Evolutionary conservation across 2,113 vertebrate genomes (phyloP), one percentile per base, ranked within the genome.

Genomic region (Trichomycterus rosablanca): DNA sequence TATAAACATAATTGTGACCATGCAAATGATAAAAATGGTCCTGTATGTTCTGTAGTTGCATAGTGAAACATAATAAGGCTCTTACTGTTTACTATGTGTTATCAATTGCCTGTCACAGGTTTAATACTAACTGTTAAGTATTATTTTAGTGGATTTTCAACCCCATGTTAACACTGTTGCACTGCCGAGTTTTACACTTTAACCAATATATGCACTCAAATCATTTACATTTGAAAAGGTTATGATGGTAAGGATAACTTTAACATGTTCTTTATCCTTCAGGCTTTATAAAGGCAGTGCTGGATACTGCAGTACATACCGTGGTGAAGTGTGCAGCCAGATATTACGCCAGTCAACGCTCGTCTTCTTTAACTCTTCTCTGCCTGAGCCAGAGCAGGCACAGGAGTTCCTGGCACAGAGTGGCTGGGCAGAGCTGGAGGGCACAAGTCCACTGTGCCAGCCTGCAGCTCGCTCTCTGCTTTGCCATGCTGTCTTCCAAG

Each of bases 331-430:
- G 45, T 98, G 96, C 52, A 82, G 77, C 28, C 34, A 62, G 8
- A 51, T 88, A 34, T 80, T 97, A 70, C 79, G 23, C 0, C 87
- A 79, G 12, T 87, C 91, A 7, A 67, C 82, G 7, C 88, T 95
- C 71, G 89, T 98, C 64, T 98, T 97, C 84, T 97, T 95, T 76
- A 97, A 97, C 80, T 84, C 88, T 54, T 94, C 95, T 37, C 85
- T 90, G 35, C 69, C 74, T 7, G 89, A 96, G 64, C 91, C 94
- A 0, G 94, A 93, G 85, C 89, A 92, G 67, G 83, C 83, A 28
- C 95, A 97, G 75, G 96, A 97, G 74, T 85, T 91, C 34, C 81
- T 93, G 81, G 88, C 88, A 10, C 90, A 91, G 73, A 87, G 83
- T 5, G 86, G 84, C 63, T 93, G 87, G 92, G 77, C 75, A 1